Conservation (phyloP, 2,113 vertebrate species). For the Panthera leo region DNA sequence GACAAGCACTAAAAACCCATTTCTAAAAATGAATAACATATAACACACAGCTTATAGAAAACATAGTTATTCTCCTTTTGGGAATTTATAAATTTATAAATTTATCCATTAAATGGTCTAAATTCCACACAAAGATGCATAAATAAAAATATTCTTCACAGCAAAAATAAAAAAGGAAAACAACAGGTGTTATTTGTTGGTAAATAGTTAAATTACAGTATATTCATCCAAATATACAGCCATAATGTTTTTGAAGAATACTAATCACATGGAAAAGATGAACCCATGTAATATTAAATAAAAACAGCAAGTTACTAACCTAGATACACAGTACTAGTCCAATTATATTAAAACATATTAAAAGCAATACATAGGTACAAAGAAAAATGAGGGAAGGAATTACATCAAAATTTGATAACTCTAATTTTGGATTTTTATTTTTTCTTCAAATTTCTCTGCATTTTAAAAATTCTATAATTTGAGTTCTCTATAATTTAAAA, state of each 20-base stretch:
- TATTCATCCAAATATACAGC: not conserved
- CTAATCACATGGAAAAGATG: not conserved
- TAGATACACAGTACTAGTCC: not conserved
- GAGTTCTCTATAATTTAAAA: constrained; percentile 16
- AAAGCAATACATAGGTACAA: not conserved
- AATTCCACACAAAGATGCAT: constrained; percentile 23
- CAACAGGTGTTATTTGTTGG: not conserved
- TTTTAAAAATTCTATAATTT: not conserved
- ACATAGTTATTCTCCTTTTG: not conserved
- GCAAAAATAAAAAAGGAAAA: not conserved
- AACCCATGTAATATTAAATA: not conserved
- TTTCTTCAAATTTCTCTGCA: constrained; percentile 12
- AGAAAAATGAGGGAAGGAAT: constrained; percentile 28
- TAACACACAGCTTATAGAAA: constrained; percentile 1
- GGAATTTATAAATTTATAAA: not conserved
- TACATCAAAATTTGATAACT: constrained; percentile 4
- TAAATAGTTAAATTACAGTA: not conserved
- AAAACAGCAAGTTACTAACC: constrained; percentile 25
- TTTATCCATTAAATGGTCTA: not conserved
- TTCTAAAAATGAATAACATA: constrained; percentile 23
- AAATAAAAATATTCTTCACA: constrained; percentile 8
- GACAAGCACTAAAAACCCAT: not conserved
- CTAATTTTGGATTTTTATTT: not conserved
- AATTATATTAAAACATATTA: constrained; percentile 6
- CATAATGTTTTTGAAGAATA: constrained; percentile 34